These are phyloP conservation scores for Muscidifurax raptorellus DNA, from an alignment of 1,140 invertebrate genomes.

Conservation along the genomic window DNA sequence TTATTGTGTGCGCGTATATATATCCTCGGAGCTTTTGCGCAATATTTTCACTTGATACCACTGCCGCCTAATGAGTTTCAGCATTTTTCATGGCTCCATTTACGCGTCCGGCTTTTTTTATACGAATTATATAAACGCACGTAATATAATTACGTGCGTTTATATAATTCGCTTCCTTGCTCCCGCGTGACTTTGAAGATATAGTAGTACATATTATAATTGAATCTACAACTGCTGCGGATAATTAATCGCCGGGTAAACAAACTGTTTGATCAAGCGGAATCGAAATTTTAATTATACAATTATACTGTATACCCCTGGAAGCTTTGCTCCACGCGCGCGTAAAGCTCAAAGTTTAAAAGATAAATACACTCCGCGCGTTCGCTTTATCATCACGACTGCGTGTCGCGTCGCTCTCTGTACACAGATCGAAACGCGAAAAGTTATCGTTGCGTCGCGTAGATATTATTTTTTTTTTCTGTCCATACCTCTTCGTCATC, in stretches of 20 bases:
- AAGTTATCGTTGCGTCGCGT: too few species aligned
- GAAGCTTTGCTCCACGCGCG: too few species aligned
- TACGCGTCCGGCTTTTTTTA: not conserved
- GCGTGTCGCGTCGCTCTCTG: not conserved
- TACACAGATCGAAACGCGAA: too few species aligned
- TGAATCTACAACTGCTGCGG: too few species aligned
- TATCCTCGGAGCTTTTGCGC: too few species aligned
- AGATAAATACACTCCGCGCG: not conserved
- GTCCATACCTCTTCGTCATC: too few species aligned
- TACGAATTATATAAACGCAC: not conserved
- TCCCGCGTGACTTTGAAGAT: too few species aligned
- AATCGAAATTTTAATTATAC: not conserved
- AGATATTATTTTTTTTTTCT: too few species aligned
- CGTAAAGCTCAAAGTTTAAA: not conserved
- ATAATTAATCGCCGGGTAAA: not conserved
- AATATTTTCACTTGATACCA: not conserved
- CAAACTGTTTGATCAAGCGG: not conserved
- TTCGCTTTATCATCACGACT: not conserved
- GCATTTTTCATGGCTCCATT: not conserved
- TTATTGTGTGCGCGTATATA: not conserved
- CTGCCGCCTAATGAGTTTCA: not conserved
- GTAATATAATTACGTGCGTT: too few species aligned
- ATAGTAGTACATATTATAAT: too few species aligned
- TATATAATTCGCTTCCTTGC: not conserved
- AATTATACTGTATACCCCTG: not conserved